Evolutionary conservation across 2,113 vertebrate species (phyloP).

Genomic region (Heterochromis multidens): DNA sequence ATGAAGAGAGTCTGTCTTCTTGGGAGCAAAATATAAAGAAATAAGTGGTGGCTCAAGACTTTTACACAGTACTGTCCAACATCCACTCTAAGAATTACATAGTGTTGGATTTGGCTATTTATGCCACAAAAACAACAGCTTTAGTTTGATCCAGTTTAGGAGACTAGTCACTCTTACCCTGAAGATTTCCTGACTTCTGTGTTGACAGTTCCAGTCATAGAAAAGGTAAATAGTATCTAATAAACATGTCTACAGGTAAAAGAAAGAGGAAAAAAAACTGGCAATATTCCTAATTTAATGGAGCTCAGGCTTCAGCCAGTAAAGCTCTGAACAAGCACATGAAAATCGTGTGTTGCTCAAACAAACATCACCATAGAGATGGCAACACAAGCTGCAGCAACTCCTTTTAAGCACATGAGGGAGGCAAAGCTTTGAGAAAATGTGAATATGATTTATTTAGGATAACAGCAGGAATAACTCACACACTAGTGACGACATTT

Average conservation of each 20-base stretch:
- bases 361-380: constrained; percentile 34
- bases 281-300: neutral
- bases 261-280: neutral
- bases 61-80: neutral
- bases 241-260: neutral
- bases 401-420: constrained; percentile 8
- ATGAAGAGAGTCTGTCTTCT: neutral
- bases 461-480: neutral
- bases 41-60: neutral
- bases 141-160: neutral
- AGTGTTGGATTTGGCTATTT: neutral
- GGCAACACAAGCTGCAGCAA: neutral
- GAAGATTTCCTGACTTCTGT: neutral
- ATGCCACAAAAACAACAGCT: neutral
- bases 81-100: neutral
- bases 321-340: neutral
- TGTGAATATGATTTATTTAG: neutral
- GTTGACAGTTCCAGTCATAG: neutral
- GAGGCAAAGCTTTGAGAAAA: constrained; percentile 11
- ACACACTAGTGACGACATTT: constrained; percentile 1
- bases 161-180: constrained; percentile 4
- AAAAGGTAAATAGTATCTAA: neutral
- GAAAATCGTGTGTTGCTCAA: constrained; percentile 8
- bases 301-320: neutral
- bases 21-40: neutral